Evolutionary conservation across 2,888 invertebrate species (phyloP).

Genomic region (Phytoseiulus persimilis): DNA sequence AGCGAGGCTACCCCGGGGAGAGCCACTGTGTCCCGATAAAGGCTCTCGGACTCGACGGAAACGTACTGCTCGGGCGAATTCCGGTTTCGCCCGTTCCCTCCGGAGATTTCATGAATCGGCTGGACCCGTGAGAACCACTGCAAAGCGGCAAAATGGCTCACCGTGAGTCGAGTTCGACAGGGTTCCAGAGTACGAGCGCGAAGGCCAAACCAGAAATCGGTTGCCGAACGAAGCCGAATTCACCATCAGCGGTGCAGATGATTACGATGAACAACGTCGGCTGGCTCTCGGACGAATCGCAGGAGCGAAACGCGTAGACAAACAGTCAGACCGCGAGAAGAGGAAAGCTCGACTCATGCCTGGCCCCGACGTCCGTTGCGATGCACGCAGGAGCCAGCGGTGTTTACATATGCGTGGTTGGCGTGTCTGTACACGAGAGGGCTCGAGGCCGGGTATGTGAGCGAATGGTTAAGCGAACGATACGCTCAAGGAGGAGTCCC

Average conservation of each 20-base stretch:
- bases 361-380: background rate
- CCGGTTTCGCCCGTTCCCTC: too few relatives aligned
- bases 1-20: background rate
- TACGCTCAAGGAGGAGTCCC: background rate
- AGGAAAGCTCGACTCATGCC: background rate
- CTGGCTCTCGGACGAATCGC: background rate
- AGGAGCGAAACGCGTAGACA: background rate
- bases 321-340: background rate
- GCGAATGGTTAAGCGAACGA: background rate
- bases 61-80: too few relatives aligned
- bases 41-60: too few relatives aligned
- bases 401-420: slow-evolving; percentile 5
- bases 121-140: too few relatives aligned
- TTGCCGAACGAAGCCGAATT: background rate
- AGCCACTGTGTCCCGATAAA: too few relatives aligned
- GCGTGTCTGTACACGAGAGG: background rate
- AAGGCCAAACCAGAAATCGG: background rate
- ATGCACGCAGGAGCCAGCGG: background rate
- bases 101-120: background rate
- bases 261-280: background rate
- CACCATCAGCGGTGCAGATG: background rate
- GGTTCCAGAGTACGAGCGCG: background rate
- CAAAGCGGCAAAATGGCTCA: background rate
- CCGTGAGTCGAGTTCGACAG: background rate
- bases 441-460: background rate